phyloP scores from a whole-genome alignment of 2,888 invertebrate species.

The Melinaea menophilus region DNA sequence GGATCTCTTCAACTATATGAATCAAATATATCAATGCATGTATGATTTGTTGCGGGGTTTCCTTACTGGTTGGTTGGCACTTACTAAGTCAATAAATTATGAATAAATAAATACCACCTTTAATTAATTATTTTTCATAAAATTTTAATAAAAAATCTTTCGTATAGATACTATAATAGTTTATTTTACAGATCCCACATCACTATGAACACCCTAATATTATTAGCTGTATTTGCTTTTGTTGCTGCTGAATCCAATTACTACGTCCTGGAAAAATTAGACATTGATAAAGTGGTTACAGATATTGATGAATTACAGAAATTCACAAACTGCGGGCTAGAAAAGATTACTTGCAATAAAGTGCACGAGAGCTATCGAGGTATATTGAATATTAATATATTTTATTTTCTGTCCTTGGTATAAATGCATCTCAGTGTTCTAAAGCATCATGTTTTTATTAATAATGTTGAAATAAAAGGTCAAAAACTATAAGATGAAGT shows the following conservation, averaged over 20 bases:
- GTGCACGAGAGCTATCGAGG: constrained; percentile 31
- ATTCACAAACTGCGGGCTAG: background rate
- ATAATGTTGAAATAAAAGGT: no score
- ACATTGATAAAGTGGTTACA: background rate
- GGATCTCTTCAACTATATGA: no score
- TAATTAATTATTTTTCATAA: no score
- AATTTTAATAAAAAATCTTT: no score
- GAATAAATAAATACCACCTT: no score
- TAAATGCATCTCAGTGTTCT: no score
- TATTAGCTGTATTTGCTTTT: constrained; percentile 4
- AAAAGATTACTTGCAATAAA: background rate
- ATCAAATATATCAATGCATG: no score
- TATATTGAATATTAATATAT: constrained; percentile 31
- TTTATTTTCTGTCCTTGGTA: no score
- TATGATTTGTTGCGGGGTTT: no score
- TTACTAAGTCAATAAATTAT: no score
- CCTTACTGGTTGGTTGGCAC: no score
- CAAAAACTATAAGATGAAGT: constrained; percentile 13
- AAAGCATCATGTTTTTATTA: no score
- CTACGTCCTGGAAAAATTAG: background rate
- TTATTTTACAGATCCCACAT: background rate
- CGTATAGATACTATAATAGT: background rate
- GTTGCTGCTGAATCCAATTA: background rate
- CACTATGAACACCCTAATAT: constrained; percentile 11
- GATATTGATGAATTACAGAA: background rate